Base-by-base conservation (phyloP, 1,140 invertebrate genomes). In the Lucilia sericata region DNA sequence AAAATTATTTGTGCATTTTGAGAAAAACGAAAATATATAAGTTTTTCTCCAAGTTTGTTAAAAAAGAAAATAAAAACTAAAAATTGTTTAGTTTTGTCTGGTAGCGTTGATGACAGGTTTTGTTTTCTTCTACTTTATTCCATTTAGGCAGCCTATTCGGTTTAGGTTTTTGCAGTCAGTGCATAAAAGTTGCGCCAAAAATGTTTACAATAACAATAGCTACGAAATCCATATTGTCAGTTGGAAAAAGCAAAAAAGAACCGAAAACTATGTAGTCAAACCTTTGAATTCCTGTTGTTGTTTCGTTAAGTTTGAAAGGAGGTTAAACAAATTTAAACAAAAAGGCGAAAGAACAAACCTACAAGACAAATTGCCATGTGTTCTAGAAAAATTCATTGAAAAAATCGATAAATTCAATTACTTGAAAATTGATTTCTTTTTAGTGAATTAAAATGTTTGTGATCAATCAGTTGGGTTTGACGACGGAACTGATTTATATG, bases 71-170 rank as follows among this genome's bases (percentile, higher is more conserved):
- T 5, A 70, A 70, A 70, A 70, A 70, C 19, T 70, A 5, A 60
- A 60, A 17, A 60, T 60, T 60, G 14, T 60, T 60, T 8, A 60
- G 55, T 80, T 80, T 49, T 10, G 76, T 49, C 42, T 49, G 76
- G 76, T 42, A 80, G 76, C 76, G n/a, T 80, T 80, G 76, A 51
- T 80, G 76, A 80, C 76, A 80, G 65, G 19, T 19, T 25, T 19
- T 21, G 19, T 51, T 14, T 49, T 17, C n/a, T 2, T 49, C 2
- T 25, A 34, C 30, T 76, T 36, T 76, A 34, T 36, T 14, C 14
- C 36, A 14, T 14, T 76, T 55, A 55, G 17, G 4, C 51, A 55
- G 51, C 51, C 65, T 4, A 70, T 4, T 36, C 34, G 2, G 42
- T 42, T 10, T 42, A 42, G 42, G 42, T 42, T 42, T 42, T 42